Percentiles rank a stretch among this genome's conserved stretches.
These are phyloP conservation scores for Chymomyza procnemis DNA, from an alignment of 2,888 invertebrate species.

Conservation along the genomic window DNA sequence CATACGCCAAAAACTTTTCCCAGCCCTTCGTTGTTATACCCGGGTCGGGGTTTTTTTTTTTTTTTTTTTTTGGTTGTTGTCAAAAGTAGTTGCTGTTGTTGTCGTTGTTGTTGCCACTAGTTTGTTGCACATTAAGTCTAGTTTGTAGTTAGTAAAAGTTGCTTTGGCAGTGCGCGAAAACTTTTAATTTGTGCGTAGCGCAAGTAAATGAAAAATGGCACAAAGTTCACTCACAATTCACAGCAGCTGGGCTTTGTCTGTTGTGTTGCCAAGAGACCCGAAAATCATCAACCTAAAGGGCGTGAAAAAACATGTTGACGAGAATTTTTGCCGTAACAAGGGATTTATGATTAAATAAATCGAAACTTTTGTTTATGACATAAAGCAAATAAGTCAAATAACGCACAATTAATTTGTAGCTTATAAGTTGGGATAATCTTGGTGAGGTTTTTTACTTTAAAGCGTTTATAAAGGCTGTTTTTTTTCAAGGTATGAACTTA, in stretches of 20 bases:
- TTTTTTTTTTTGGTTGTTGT: neutral
- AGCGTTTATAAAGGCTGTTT: too few species aligned
- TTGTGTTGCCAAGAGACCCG: neutral
- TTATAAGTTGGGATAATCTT: too few species aligned
- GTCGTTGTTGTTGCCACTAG: conserved; percentile 16
- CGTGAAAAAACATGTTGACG: neutral
- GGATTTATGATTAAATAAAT: too few species aligned
- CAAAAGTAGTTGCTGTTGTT: neutral
- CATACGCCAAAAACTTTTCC: conserved; percentile 33
- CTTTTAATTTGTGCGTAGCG: conserved; percentile 40
- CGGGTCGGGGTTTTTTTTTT: too few species aligned
- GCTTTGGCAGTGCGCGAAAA: conserved; percentile 12
- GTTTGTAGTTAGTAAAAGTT: conserved; percentile 24
- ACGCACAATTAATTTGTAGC: too few species aligned
- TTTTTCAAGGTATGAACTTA: too few species aligned
- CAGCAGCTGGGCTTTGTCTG: neutral
- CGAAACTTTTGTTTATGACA: too few species aligned
- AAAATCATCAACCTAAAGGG: neutral
- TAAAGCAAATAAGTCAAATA: too few species aligned
- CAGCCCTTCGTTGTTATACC: neutral
- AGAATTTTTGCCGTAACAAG: neutral
- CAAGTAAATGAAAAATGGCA: conserved; percentile 47
- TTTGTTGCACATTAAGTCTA: conserved; percentile 35
- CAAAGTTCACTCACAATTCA: conserved; percentile 17
- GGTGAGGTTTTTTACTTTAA: too few species aligned